A percentile compares a stretch with the other conserved stretches of the same genome.
Conservation (phyloP, 2,797 vertebrate genomes). For the Chelon auratus region DNA sequence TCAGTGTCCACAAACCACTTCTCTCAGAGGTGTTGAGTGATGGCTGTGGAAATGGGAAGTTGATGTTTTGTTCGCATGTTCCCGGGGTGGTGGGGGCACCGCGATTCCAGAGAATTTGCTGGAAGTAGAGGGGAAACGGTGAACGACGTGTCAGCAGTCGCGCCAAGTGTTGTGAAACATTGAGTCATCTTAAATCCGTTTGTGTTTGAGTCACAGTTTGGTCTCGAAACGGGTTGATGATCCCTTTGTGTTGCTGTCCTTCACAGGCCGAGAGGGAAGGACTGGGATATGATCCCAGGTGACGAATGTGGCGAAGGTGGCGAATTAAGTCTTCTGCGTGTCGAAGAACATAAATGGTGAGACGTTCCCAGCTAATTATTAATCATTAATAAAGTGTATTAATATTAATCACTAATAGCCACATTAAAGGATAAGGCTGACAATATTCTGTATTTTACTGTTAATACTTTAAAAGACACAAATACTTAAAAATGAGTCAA, state of each 20-base stretch:
- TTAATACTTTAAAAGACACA: too few species aligned
- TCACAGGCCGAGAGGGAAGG: conserved; percentile 36
- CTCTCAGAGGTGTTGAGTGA: conserved; percentile 70
- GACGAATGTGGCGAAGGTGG: too few species aligned
- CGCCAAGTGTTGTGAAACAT: background rate
- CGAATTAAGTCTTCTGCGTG: conserved; percentile 64
- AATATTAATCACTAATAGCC: too few species aligned
- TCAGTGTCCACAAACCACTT: conserved; percentile 66
- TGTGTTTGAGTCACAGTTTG: conserved; percentile 4
- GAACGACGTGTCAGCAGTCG: conserved; percentile 6
- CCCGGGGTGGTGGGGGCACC: conserved; percentile 39
- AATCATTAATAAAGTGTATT: too few species aligned
- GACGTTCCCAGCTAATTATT: conserved; percentile 1
- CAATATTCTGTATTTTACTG: too few species aligned
- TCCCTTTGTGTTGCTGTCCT: conserved; percentile 3
- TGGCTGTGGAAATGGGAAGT: conserved; percentile 60
- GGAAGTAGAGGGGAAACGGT: background rate
- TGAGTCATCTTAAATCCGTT: conserved; percentile 1
- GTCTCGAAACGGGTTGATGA: conserved; percentile 3
- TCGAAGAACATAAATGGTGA: conserved; percentile 77
- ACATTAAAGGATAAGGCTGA: too few species aligned
- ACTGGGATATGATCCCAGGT: conserved; percentile 71
- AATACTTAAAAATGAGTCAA: too few species aligned
- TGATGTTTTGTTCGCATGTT: conserved; percentile 44
- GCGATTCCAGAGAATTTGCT: too few species aligned